Base-by-base conservation (phyloP, 2,888 invertebrate species). In the Lycophotia porphyrea region DNA sequence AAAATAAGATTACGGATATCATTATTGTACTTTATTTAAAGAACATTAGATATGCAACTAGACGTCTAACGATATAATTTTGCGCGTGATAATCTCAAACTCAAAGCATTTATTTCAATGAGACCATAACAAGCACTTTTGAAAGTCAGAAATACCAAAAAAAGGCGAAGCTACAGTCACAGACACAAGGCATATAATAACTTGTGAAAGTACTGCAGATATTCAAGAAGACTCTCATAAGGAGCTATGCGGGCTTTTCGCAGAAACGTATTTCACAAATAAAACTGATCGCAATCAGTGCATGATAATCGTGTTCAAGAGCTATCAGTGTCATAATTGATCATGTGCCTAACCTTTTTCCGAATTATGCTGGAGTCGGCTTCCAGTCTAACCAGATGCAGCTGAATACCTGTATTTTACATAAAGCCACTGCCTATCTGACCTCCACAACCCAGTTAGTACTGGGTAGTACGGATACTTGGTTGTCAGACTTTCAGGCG, bases 1-100 rank as follows among this genome's bases (percentile, higher is more conserved):
- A 77, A 87, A 86, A 84, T 81, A 86, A 77, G 87, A 87, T 87
- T 85, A 89, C 77, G 78, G 2, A 4, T 71, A 66, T 75, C 80
- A 75, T 78, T 81, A 74, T 78, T 69, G 27, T 76, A 71, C 66
- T 67, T 80, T 44, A n/a, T 18, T 77, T 31, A 42, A n/a, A 71
- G 24, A 74, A 67, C 49, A 74, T 80, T 84, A 73, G 76, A 80
- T 71, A 74, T 84, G 82, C 80, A 82, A 52, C 63, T 71, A 18
- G 21, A 24, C 67, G 9, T 44, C 34, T 64, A 49, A 36, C 13
- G 49, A 42, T 55, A 58, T 24, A 47, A 24, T 49, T 9, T 44
- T 31, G 31, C 5, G 11, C 21, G 31, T 77, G n/a, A 27, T n/a
- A n/a, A n/a, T n/a, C n/a, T n/a, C n/a, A n/a, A n/a, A n/a, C n/a